A percentile compares a stretch with the other conserved stretches of the same genome.
These are phyloP conservation scores for Drosophila willistoni DNA, from an alignment of 1,140 invertebrate genomes.

Conservation along the genomic window DNA sequence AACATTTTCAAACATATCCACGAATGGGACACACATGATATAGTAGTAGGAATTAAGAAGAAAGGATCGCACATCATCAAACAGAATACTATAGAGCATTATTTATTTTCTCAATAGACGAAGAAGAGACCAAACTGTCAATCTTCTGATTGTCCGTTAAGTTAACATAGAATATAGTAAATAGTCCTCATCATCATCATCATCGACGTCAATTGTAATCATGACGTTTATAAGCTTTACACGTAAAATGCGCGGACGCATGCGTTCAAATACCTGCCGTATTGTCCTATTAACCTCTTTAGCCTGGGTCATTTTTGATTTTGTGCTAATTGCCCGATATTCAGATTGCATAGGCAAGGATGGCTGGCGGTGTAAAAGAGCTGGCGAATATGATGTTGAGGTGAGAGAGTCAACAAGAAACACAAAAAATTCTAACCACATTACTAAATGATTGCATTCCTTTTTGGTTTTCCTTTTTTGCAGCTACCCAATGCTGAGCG, in stretches of 20 bases:
- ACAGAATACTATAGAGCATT: neutral
- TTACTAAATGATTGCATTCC: neutral
- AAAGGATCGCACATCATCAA: neutral
- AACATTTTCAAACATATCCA: constrained; percentile 8
- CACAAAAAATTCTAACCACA: neutral
- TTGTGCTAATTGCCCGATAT: constrained; percentile 95
- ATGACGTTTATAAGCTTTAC: constrained; percentile 78
- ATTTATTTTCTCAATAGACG: neutral
- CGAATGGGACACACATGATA: neutral
- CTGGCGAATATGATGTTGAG: constrained; percentile 84
- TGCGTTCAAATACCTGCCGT: constrained; percentile 96
- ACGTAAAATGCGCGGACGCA: constrained; percentile 92
- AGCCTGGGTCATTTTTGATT: constrained; percentile 97
- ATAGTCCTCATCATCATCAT: neutral
- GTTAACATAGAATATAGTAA: constrained; percentile 11
- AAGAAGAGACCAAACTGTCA: neutral
- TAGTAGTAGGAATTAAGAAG: neutral
- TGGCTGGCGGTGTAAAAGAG: constrained; percentile 87
- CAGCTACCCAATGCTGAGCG: constrained; percentile 74
- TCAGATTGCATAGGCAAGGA: constrained; percentile 92
- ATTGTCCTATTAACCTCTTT: constrained; percentile 97
- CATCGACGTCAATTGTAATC: constrained; percentile 20
- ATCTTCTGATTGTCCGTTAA: neutral
- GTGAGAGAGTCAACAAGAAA: constrained; percentile 62
- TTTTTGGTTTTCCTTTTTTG: neutral